phyloP scores from a whole-genome alignment of 2,888 invertebrate genomes.

The Zygogramma bicolorata region DNA sequence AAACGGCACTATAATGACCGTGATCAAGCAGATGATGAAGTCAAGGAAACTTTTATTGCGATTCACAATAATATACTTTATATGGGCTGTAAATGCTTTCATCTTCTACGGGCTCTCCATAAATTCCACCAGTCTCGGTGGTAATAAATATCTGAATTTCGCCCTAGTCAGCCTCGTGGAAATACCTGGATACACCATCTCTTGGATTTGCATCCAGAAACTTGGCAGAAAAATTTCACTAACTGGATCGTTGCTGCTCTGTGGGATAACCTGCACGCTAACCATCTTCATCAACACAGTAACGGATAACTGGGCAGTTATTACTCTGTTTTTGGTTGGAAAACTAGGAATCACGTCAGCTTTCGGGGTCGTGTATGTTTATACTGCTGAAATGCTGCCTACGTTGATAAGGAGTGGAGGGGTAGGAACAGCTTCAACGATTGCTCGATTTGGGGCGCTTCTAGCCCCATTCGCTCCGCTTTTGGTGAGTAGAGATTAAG shows the following conservation, averaged over 20 bases:
- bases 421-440: conserved; percentile 72
- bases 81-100: conserved; percentile 74
- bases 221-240: conserved; percentile 69
- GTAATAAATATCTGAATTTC: conserved; percentile 78
- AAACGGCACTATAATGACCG: conserved; percentile 61
- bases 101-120: conserved; percentile 78
- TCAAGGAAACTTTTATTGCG: conserved; percentile 67
- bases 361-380: conserved; percentile 75
- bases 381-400: conserved; percentile 72
- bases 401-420: conserved; percentile 71
- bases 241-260: conserved; percentile 68
- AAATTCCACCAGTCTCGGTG: conserved; percentile 75
- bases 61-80: conserved; percentile 56
- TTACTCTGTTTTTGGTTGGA: conserved; percentile 72
- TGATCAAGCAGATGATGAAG: conserved; percentile 66
- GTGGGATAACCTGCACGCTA: conserved; percentile 67
- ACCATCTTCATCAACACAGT: conserved; percentile 69
- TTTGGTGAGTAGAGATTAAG: conserved; percentile 67
- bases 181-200: conserved; percentile 72
- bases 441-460: conserved; percentile 73
- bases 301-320: conserved; percentile 66
- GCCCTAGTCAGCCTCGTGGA: conserved; percentile 73
- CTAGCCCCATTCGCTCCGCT: conserved; percentile 74
- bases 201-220: conserved; percentile 69
- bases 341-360: conserved; percentile 75